These are phyloP conservation scores for Erebia palarica DNA, from an alignment of 2,888 invertebrate genomes.

Conservation along the genomic window DNA sequence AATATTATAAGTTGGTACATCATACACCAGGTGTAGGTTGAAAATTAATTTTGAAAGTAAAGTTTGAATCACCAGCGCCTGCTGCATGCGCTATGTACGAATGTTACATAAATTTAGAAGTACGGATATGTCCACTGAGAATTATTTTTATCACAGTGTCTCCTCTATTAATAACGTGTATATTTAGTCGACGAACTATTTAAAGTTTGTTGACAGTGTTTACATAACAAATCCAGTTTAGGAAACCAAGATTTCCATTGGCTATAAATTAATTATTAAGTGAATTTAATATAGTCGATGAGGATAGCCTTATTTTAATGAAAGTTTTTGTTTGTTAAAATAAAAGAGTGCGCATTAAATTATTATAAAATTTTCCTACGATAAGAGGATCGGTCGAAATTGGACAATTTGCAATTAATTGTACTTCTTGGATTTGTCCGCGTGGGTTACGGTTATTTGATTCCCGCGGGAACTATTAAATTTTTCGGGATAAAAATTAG, in stretches of 20 bases:
- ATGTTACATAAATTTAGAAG: slow-evolving; percentile 32
- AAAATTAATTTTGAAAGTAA: slow-evolving; percentile 23
- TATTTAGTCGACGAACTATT: slow-evolving; percentile 25
- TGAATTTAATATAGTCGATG: too few species aligned
- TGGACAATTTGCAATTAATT: too few species aligned
- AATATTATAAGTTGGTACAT: neutral
- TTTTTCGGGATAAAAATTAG: too few species aligned
- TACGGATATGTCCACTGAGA: slow-evolving; percentile 22
- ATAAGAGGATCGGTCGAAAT: too few species aligned
- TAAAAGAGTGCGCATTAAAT: too few species aligned
- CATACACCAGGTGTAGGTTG: slow-evolving; percentile 22
- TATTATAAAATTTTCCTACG: too few species aligned
- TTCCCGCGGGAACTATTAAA: too few species aligned
- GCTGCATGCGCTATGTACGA: slow-evolving; percentile 24
- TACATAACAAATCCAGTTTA: slow-evolving; percentile 20
- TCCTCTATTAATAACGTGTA: slow-evolving; percentile 28
- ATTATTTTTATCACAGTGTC: slow-evolving; percentile 33
- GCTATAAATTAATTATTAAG: neutral
- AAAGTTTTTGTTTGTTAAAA: too few species aligned
- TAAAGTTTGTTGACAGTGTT: slow-evolving; percentile 24
- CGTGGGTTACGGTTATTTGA: too few species aligned
- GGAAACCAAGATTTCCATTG: slow-evolving; percentile 1
- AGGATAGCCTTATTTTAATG: too few species aligned
- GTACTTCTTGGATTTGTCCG: neutral
- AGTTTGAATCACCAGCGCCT: slow-evolving; percentile 25